Percentiles rank a stretch among this genome's conserved stretches.
Evolutionary conservation across 2,113 vertebrate genomes (phyloP).

Genomic region (Larimichthys crocea): DNA sequence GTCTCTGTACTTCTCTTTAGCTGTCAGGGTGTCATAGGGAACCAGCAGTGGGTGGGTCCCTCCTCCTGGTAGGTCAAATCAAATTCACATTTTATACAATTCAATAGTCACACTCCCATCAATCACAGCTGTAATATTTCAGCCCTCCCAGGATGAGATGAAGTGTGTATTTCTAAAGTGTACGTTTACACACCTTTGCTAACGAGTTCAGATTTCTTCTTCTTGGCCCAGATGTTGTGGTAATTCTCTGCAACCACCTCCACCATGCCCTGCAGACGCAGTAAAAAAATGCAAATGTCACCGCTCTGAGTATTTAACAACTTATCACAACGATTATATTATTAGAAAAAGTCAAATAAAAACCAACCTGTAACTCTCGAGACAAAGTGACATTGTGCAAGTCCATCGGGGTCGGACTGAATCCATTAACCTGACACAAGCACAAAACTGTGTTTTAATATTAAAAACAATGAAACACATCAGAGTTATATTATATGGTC

Average conservation of each 20-base stretch:
- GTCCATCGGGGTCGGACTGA: slow-evolving; percentile 89
- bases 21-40: slow-evolving; percentile 96
- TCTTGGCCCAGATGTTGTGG: slow-evolving; percentile 99
- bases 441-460: neutral
- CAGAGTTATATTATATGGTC: neutral
- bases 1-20: slow-evolving; percentile 96
- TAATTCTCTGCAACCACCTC: slow-evolving; percentile 98
- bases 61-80: slow-evolving; percentile 84
- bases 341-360: neutral
- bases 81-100: neutral
- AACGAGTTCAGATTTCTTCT: slow-evolving; percentile 94
- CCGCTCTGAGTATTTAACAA: neutral
- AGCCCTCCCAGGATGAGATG: neutral
- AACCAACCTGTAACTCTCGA: slow-evolving; percentile 93
- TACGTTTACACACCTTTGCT: slow-evolving; percentile 86
- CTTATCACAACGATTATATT: neutral
- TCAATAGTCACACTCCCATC: neutral
- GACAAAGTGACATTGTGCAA: slow-evolving; percentile 93
- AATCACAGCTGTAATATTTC: neutral
- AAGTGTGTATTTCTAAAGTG: neutral
- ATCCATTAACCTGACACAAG: slow-evolving; percentile 86
- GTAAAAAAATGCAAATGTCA: neutral
- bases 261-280: slow-evolving; percentile 89
- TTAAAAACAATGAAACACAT: neutral
- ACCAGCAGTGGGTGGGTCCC: slow-evolving; percentile 95